Conservation (phyloP, 2,888 invertebrate species). For the Himalopsyche kuldschensis region DNA sequence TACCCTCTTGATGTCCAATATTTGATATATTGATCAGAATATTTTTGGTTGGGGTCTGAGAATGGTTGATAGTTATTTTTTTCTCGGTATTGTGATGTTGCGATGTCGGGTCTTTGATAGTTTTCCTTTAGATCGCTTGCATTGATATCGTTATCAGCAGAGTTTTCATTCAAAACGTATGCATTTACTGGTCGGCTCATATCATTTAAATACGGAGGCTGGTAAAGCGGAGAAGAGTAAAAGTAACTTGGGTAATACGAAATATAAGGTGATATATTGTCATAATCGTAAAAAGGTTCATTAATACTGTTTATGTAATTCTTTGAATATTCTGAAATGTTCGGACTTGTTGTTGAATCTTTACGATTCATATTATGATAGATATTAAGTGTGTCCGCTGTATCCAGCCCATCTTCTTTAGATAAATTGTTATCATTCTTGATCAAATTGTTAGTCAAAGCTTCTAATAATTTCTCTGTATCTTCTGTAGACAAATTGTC, state of each 20-base stretch:
- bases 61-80: not conserved
- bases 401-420: not conserved
- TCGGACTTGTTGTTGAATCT: not conserved
- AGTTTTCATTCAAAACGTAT: not conserved
- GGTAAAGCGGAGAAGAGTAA: not conserved
- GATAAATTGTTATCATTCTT: not conserved
- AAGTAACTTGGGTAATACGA: not conserved
- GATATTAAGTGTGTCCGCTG: not conserved
- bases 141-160: not conserved
- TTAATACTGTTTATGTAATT: not conserved
- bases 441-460: not conserved
- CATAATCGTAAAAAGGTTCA: not conserved
- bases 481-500: not conserved
- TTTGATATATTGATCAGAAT: not conserved
- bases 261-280: not conserved
- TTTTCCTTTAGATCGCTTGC: not conserved
- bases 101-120: not conserved
- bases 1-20: not conserved
- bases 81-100: not conserved
- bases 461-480: not conserved
- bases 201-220: not conserved
- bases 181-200: not conserved
- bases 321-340: not conserved
- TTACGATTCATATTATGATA: not conserved
- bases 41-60: not conserved